These are phyloP conservation scores for crab-eating macaque (Macaca fascicularis) DNA, from an alignment of 2,113 vertebrate genomes.

Conservation along the genomic window DNA sequence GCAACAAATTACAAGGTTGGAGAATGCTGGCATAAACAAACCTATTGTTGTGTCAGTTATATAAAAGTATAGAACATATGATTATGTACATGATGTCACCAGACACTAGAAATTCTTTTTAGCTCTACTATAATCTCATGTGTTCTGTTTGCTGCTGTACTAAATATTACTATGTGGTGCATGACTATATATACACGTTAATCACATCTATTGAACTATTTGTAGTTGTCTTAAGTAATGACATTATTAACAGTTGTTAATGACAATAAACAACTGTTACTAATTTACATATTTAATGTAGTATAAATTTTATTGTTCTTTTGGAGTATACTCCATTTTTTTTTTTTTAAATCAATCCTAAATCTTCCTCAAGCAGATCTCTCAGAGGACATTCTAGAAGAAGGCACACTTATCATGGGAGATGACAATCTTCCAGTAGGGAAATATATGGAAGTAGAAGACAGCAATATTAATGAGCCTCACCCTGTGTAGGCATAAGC, in stretches of 20 bases:
- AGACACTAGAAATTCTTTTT: too few species aligned
- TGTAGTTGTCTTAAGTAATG: too few species aligned
- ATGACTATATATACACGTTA: too few species aligned
- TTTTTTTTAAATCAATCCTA: not conserved
- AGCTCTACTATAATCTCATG: too few species aligned
- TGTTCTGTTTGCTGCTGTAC: too few species aligned
- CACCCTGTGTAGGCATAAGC: not conserved
- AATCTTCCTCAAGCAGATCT: not conserved
- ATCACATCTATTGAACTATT: too few species aligned
- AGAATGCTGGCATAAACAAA: not conserved
- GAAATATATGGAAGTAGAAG: not conserved
- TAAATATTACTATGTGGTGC: too few species aligned
- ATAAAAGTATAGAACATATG: not conserved
- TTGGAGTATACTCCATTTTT: not conserved
- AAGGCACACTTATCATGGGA: not conserved
- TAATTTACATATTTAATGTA: not conserved
- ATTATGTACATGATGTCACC: not conserved
- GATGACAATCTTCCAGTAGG: not conserved
- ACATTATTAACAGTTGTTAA: too few species aligned
- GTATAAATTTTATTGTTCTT: not conserved
- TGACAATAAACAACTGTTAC: not conserved
- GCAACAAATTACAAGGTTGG: not conserved
- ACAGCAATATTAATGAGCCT: not conserved
- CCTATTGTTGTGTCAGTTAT: not conserved
- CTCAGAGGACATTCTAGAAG: not conserved